Conservation (phyloP, 2,113 vertebrate species). For the Puma concolor region DNA sequence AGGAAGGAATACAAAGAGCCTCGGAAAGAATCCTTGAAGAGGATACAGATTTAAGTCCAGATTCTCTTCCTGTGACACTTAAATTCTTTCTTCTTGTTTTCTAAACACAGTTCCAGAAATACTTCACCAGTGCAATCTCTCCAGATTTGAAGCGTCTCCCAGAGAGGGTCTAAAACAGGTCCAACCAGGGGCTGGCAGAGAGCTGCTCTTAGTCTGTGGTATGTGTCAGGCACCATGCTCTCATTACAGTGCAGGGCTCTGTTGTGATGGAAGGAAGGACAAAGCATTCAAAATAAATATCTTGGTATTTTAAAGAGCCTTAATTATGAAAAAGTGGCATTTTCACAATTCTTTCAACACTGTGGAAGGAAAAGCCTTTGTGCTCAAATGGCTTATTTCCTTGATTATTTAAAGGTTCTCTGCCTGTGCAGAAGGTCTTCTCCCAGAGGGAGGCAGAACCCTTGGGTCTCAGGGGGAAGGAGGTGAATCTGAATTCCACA, state of each 20-base stretch:
- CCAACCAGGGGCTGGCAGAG: background rate
- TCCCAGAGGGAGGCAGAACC: background rate
- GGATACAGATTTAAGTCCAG: background rate
- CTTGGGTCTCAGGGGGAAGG: too few species aligned
- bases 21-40: background rate
- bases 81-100: background rate
- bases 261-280: background rate
- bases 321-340: slow-evolving; percentile 24
- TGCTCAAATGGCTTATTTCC: background rate
- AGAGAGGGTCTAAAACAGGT: background rate
- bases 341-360: slow-evolving; percentile 18
- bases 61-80: background rate
- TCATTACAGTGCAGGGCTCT: accelerated
- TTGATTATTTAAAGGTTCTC: background rate
- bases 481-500: background rate
- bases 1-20: background rate
- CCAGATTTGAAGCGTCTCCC: background rate
- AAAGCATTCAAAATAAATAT: background rate
- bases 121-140: background rate
- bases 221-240: accelerated
- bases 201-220: background rate
- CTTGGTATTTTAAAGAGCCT: slow-evolving; percentile 17
- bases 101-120: slow-evolving; percentile 18
- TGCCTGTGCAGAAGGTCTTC: background rate
- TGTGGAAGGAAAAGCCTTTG: background rate